Evolutionary conservation across 2,888 invertebrate species (phyloP), one percentile per base, ranked within the genome.

Genomic region (Chrysina gloriosa): DNA sequence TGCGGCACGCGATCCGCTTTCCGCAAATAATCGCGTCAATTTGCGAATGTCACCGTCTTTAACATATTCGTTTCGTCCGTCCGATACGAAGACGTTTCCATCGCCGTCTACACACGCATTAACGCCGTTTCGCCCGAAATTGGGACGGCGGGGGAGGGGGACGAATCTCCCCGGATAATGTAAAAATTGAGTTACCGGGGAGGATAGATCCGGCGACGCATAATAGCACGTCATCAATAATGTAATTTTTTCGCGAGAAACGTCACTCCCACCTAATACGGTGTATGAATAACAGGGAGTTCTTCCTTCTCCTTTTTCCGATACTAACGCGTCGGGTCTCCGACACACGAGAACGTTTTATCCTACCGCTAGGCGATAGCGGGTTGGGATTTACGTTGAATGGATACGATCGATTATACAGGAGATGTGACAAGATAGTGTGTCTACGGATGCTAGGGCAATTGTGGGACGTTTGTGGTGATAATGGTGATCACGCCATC

Each of bases 161-260:
- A 14, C 27, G 39, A 19, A 56, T 56, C 36, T 14, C 23, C 11
- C 1, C 5, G 23, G 56, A 56, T 56, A 36, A 16, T 42, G 25
- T 27, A 42, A 58, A 39, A 58, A 58, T 58, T 58, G 58, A 42
- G 42, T 42, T 25, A 27, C 16, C 5, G 9, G 27, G 42, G 42
- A 39, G 11, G 42, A 58, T 39, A 58, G 42, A 39, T 39, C 58
- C 58, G 27, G 11, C 5, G 25, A 3, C 58, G 39, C 25, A 58
- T 27, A 58, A 39, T 58, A 42, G 42, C 42, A 42, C 27, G 58
- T 58, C 58, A 58, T 58, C 39, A 58, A 58, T 58, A 58, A 58
- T 27, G 58, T 14, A 58, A 58, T 58, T 42, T 58, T 58, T 42
- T 58, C 58, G 25, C n/a, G 23, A 16, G 23, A 25, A 39, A 58